Evolutionary conservation across 1,140 invertebrate genomes (phyloP).

Genomic region (Agrilus planipennis): DNA sequence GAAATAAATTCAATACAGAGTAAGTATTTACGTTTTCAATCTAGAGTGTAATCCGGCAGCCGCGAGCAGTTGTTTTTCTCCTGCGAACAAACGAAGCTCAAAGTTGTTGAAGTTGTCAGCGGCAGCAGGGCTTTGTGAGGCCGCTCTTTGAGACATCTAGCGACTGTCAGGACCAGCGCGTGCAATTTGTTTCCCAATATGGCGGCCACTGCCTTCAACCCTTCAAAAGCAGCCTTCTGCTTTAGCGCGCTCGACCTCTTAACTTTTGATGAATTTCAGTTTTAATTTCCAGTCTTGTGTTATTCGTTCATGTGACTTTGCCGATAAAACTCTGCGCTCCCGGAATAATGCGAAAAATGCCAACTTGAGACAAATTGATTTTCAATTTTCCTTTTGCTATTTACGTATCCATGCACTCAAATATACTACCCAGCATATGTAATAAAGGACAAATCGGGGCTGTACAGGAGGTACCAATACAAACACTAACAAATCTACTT

Average conservation of each 20-base stretch:
- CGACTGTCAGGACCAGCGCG: conserved; percentile 26
- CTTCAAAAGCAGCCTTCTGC: conserved; percentile 9
- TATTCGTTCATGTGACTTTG: no score
- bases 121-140: conserved; percentile 28
- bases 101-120: conserved; percentile 31
- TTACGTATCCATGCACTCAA: no score
- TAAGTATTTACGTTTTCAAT: conserved; percentile 24
- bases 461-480: no score
- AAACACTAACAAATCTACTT: no score
- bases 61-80: conserved; percentile 25
- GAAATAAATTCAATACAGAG: conserved; percentile 18
- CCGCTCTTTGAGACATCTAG: conserved; percentile 32
- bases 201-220: conserved; percentile 27
- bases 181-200: conserved; percentile 33
- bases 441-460: no score
- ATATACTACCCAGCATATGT: no score
- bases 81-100: conserved; percentile 26
- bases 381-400: no score
- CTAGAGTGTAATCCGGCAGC: conserved; percentile 16
- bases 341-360: no score
- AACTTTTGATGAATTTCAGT: neutral
- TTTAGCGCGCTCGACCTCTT: conserved; percentile 2
- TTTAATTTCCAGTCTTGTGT: conserved; percentile 2
- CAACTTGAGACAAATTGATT: no score
- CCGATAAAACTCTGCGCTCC: neutral